Conservation (phyloP, 2,888 invertebrate genomes). For the Punctoribates punctum region DNA sequence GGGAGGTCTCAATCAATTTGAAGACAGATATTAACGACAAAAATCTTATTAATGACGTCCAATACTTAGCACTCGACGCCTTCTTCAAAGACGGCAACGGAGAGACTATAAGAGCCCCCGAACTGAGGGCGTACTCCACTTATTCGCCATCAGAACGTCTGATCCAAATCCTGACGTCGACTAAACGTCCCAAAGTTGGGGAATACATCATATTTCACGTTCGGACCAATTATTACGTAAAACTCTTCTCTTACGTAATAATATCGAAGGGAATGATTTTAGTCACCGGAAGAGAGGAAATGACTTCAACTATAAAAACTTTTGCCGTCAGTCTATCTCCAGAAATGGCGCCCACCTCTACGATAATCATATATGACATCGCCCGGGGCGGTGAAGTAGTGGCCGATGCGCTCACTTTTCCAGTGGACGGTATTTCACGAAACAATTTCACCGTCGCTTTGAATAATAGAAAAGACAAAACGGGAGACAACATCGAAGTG, state of each 20-base stretch:
- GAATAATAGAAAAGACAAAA: constrained; percentile 88
- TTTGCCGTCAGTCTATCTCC: constrained; percentile 57
- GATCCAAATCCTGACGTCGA: constrained; percentile 79
- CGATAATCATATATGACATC: constrained; percentile 81
- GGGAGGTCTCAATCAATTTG: constrained; percentile 76
- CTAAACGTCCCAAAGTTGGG: constrained; percentile 75
- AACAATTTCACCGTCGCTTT: constrained; percentile 67
- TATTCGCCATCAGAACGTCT: constrained; percentile 77
- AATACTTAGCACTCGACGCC: constrained; percentile 55
- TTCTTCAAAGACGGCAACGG: constrained; percentile 67
- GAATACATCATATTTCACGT: constrained; percentile 93
- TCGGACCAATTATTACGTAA: constrained; percentile 81
- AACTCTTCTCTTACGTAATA: constrained; percentile 78
- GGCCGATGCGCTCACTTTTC: constrained; percentile 91
- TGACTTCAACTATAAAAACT: constrained; percentile 62
- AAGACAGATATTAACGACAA: constrained; percentile 57
- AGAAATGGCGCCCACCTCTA: constrained; percentile 75
- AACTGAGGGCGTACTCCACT: constrained; percentile 67
- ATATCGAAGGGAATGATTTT: constrained; percentile 89
- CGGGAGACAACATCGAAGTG: constrained; percentile 86
- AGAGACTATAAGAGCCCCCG: constrained; percentile 64
- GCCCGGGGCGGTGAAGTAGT: constrained; percentile 75
- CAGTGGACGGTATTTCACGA: constrained; percentile 87
- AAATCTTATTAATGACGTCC: constrained; percentile 46
- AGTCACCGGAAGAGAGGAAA: constrained; percentile 75